Conservation (phyloP, 2,797 vertebrate genomes). For the Buceros bicornis region DNA sequence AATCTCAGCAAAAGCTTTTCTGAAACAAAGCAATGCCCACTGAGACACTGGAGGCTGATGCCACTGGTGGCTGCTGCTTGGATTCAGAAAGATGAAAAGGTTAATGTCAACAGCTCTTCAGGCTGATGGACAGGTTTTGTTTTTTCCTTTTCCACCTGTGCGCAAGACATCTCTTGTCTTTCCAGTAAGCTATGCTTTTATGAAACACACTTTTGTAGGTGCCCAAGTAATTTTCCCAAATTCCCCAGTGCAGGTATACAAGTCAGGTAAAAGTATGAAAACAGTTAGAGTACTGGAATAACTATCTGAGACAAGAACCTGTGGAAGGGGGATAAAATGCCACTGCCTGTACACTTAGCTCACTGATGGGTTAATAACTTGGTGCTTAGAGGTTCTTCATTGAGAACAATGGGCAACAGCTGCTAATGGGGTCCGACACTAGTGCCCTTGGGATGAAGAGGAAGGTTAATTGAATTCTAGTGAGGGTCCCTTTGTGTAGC, state of each 20-base stretch:
- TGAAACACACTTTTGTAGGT: not conserved
- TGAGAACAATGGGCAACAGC: slow-evolving; percentile 26
- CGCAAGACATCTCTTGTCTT: not conserved
- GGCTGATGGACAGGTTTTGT: not conserved
- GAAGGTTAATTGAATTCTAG: slow-evolving; percentile 48
- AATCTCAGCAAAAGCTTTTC: not conserved
- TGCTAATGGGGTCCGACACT: not conserved
- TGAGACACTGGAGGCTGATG: not conserved
- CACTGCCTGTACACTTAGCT: slow-evolving; percentile 1
- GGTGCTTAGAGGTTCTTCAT: not conserved
- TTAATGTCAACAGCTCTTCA: not conserved
- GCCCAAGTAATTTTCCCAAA: not conserved
- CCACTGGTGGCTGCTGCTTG: not conserved
- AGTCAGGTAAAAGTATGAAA: not conserved
- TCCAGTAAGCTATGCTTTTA: not conserved
- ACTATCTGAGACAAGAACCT: not conserved
- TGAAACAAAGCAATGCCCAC: not conserved
- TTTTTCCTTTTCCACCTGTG: not conserved
- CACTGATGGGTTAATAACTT: slow-evolving; percentile 43
- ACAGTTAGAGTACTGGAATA: not conserved
- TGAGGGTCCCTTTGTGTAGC: slow-evolving; percentile 19
- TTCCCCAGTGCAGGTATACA: not conserved
- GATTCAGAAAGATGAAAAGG: not conserved
- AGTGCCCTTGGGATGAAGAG: not conserved
- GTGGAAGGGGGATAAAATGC: not conserved